Base-by-base conservation (phyloP, 2,888 invertebrate species). In the Agonopterix arenella region DNA sequence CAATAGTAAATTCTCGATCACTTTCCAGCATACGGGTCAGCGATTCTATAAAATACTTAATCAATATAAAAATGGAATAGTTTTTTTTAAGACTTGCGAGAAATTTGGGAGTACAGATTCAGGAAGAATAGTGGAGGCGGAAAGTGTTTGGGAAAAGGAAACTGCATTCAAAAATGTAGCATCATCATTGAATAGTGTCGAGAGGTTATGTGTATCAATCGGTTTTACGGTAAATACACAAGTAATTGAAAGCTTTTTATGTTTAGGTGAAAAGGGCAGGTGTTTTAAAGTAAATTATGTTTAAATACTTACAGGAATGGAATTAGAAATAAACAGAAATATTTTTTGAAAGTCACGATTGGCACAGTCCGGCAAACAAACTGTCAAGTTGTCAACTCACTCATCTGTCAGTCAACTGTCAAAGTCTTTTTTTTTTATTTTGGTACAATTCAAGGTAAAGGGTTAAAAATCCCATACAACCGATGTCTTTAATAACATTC, bases 321-420 rank as follows among this genome's bases (percentile, higher is more conserved):
- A 36, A 40, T 48, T 13, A 28, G 47, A 58, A 50, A 48, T 49
- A 56, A 56, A 51, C 55, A 47, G 49, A 48, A 40, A 54, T 49
- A 50, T 54, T 69, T 77, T 76, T 66, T 74, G 79, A 83, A 76
- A 83, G 83, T 83, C 83, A 83, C 81, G 73, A 66, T 70, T 57
- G 56, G 49, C 7, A 7, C 28, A 52, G 50, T 62, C 58, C 68
- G 70, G 67, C 59, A 55, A 28, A 46, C 51, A 57, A 59, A 58
- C 44, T 52, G 54, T 57, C 57, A 60, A 59, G 13, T 4, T 9
- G 44, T 45, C 44, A 45, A 45, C n/a, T n/a, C n/a, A n/a, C 53
- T 59, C 64, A 63, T 62, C 43, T 43, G 43, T 43, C 43, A 43
- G 11, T 8, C 18, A 18, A 43, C n/a, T n/a, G n/a, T n/a, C n/a